These are phyloP conservation scores for Yasuhikotakia modesta DNA, from an alignment of 2,797 vertebrate species.

Conservation along the genomic window DNA sequence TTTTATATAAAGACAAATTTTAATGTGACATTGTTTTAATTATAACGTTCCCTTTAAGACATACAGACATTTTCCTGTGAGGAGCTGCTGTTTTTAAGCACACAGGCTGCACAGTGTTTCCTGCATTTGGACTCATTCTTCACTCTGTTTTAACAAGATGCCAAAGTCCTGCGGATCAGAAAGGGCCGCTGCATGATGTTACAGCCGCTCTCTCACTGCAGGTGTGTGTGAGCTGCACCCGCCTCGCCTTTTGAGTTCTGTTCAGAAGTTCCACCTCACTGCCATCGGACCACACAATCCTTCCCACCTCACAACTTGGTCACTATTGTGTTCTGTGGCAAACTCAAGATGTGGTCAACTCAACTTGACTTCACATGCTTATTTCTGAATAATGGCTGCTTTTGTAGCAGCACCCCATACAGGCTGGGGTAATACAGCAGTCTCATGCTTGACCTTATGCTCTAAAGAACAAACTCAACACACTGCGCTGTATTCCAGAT, in stretches of 20 bases:
- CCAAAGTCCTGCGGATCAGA: conserved; percentile 32
- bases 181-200: conserved; percentile 44
- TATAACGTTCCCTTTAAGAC: not conserved
- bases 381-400: conserved; percentile 27
- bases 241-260: conserved; percentile 16
- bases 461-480: conserved; percentile 1
- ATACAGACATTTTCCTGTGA: not conserved
- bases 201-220: conserved; percentile 29
- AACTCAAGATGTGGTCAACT: conserved; percentile 7
- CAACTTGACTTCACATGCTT: conserved; percentile 10
- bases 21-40: conserved; percentile 4
- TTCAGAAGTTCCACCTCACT: conserved; percentile 37
- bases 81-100: not conserved
- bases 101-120: not conserved
- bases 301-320: not conserved
- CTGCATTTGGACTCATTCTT: conserved; percentile 29
- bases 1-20: not conserved
- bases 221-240: conserved; percentile 22
- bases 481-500: not conserved
- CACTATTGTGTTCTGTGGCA: not conserved
- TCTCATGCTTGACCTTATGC: conserved; percentile 23
- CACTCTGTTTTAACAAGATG: conserved; percentile 36
- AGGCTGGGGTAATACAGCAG: not conserved
- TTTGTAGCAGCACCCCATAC: conserved; percentile 22
- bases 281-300: conserved; percentile 26